Base-by-base conservation (phyloP, 2,113 vertebrate species). In the Mellivora capensis region DNA sequence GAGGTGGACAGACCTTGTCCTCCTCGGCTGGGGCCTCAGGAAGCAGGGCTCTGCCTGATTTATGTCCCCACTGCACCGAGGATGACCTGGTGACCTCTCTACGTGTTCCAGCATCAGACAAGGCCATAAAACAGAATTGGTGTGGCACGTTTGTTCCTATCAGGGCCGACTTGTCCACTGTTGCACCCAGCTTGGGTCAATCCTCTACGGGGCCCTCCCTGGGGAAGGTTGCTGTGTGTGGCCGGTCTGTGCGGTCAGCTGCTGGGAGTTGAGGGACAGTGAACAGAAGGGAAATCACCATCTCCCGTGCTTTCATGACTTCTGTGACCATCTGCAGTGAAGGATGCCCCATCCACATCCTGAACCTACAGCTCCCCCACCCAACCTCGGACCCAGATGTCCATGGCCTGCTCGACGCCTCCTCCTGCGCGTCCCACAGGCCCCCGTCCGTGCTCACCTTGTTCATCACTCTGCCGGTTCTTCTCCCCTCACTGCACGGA, bases 41-140 rank as follows among this genome's bases (percentile, higher is more conserved):
- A 98, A 97, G 82, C 54, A 96, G 95, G 67, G 82, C 6, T 4
- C 71, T 94, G 93, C 61, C 93, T 98, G 98, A 98, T 98, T 98
- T 97, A 97, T 98, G 93, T 96, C 49, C 61, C 86, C 0, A 7
- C 54, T 93, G 86, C 88, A 94, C 96, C 4, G 4, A 86, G 89
- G 77, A 83, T 97, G 98, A 98, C 98, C 97, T 37, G 88, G 91
- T 97, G 98, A 93, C 98, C 97, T 96, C 71, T 90, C 81, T 95
- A 86, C 86, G 71, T 97, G 97, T 98, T 91, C 86, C 34, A 89
- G 94, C 89, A 54, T 93, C 97, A 89, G 97, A 98, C 90, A 94
- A 97, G 89, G 93, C 93, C 95, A 93, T 98, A 97, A 97, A 98
- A 96, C 0, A 0, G 89, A 97, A 98, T 91, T 94, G 95, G 93